Evolutionary conservation across 2,888 invertebrate genomes (phyloP).

Genomic region (Sphecodes monilicornis): DNA sequence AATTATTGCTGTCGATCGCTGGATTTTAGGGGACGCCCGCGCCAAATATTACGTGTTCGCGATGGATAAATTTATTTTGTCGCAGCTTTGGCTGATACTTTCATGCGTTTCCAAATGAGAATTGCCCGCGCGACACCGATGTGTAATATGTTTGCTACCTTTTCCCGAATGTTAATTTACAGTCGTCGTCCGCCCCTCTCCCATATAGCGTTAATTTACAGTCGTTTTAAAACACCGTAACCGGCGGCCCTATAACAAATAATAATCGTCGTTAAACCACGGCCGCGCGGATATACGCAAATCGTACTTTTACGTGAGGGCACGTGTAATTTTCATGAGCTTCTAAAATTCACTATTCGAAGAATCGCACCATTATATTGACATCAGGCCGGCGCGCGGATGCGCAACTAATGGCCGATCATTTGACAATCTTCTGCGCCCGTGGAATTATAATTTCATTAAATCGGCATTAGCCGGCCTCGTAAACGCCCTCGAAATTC

Average conservation of each 20-base stretch:
- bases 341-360: conserved; percentile 55
- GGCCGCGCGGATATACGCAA: background rate
- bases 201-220: background rate
- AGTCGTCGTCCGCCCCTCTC: background rate
- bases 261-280: conserved; percentile 37
- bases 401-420: conserved; percentile 71
- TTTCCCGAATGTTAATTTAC: conserved; percentile 1
- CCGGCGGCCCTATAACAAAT: conserved; percentile 22
- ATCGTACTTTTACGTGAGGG: conserved; percentile 27
- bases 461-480: conserved; percentile 70
- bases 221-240: conserved; percentile 8
- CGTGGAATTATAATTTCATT: conserved; percentile 79
- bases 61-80: conserved; percentile 5
- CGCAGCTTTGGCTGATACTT: background rate
- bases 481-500: conserved; percentile 33
- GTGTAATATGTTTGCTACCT: background rate
- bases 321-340: conserved; percentile 44
- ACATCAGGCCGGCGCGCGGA: conserved; percentile 71
- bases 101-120: background rate
- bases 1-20: conserved; percentile 31
- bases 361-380: conserved; percentile 77
- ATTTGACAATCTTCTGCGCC: conserved; percentile 67
- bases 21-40: conserved; percentile 29
- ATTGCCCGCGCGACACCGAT: background rate
- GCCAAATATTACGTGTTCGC: conserved; percentile 3